Conservation (phyloP, 2,888 invertebrate species). For the Rosalia funebris region DNA sequence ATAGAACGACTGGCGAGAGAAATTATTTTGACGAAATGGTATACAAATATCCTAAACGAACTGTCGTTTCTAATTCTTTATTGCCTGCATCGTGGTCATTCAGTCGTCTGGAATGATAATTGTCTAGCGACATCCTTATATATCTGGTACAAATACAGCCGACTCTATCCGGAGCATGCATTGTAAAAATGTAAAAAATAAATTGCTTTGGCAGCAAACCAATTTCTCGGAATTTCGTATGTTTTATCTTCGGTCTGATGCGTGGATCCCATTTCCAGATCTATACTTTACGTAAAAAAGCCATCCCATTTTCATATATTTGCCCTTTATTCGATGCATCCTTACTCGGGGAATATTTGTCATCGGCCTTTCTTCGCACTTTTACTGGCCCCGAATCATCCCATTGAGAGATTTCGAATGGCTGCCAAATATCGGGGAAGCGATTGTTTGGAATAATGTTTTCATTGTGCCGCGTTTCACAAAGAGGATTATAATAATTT, state of each 20-base stretch:
- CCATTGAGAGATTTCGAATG: conserved; percentile 46
- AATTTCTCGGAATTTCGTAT: conserved; percentile 61
- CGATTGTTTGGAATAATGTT: conserved; percentile 30
- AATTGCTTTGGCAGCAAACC: conserved; percentile 58
- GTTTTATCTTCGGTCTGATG: conserved; percentile 58
- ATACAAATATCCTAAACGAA: too few species aligned
- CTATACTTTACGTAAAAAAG: conserved; percentile 60
- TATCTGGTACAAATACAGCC: conserved; percentile 6
- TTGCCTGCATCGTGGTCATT: conserved; percentile 5
- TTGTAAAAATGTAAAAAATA: conserved; percentile 31
- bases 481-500: conserved; percentile 14
- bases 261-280: conserved; percentile 59
- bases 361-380: conserved; percentile 43
- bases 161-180: conserved; percentile 21
- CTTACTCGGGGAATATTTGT: conserved; percentile 47
- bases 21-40: too few species aligned
- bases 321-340: conserved; percentile 58
- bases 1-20: too few species aligned
- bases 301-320: conserved; percentile 63
- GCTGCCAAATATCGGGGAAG: conserved; percentile 38
- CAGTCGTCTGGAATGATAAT: conserved; percentile 20
- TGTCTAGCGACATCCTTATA: conserved; percentile 15
- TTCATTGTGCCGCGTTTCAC: conserved; percentile 26
- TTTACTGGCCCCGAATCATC: conserved; percentile 40
- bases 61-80: conserved; percentile 1